These are phyloP conservation scores for Drosophila lacteicornis DNA, from an alignment of 1,140 invertebrate genomes.

Conservation along the genomic window DNA sequence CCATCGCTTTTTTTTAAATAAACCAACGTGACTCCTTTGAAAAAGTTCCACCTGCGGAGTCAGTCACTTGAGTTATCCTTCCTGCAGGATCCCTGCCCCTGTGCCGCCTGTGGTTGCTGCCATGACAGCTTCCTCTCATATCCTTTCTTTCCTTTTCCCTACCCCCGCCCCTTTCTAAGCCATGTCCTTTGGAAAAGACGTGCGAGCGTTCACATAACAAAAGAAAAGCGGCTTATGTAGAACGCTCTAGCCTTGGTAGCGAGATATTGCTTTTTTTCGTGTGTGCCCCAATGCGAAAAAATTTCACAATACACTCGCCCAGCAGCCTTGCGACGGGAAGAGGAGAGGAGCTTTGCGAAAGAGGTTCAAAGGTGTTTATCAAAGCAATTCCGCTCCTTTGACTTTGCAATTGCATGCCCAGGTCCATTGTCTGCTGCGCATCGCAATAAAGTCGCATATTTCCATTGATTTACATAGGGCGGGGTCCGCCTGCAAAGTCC, in stretches of 20 bases:
- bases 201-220: constrained; percentile 65
- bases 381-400: constrained; percentile 59
- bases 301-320: constrained; percentile 35
- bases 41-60: constrained; percentile 55
- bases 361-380: constrained; percentile 62
- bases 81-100: constrained; percentile 6
- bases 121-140: constrained; percentile 55
- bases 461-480: constrained; percentile 42
- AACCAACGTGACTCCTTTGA: constrained; percentile 64
- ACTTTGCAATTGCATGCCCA: constrained; percentile 6
- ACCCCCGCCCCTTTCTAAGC: background rate
- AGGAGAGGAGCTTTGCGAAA: constrained; percentile 11
- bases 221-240: constrained; percentile 73
- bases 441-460: constrained; percentile 20
- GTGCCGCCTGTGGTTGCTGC: constrained; percentile 42
- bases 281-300: constrained; percentile 38
- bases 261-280: constrained; percentile 56
- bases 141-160: constrained; percentile 9
- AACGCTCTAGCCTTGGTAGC: constrained; percentile 43
- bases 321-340: constrained; percentile 4
- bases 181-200: constrained; percentile 46
- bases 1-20: constrained; percentile 58
- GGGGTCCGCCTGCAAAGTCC: background rate
- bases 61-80: constrained; percentile 32
- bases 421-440: constrained; percentile 11